Evolutionary conservation across 2,888 invertebrate species (phyloP), one percentile per base, ranked within the genome.

Genomic region (Mimas tiliae): DNA sequence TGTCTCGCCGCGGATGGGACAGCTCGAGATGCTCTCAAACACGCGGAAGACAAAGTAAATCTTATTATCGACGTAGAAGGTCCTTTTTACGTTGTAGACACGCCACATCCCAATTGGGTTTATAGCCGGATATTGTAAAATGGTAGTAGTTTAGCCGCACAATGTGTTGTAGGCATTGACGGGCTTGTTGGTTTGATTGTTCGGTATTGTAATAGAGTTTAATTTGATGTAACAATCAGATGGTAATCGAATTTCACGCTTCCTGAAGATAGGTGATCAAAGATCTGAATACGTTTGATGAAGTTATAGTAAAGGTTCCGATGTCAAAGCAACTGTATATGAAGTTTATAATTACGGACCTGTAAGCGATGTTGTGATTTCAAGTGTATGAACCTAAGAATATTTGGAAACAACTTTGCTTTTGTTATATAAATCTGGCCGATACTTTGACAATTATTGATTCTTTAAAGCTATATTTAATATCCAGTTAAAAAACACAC

Each of bases 111-210:
- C 89, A 90, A 91, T 91, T 90, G 91, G 89, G 88, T 90, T 90
- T 89, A 90, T 88, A 84, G 82, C 88, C 90, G 92, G 92, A 93
- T 91, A 93, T 91, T 89, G 90, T 91, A 88, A 91, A 91, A 91
- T 91, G 88, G 89, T 88, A 80, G 85, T 83, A 82, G 88, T 88
- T 89, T 83, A 81, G 78, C 71, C 77, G 78, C 69, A 85, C 85
- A 84, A 85, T 87, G 84, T 86, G 87, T 85, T 81, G 86, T 81
- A 82, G 82, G 81, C 88, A 88, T 89, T 82, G 88, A 87, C 83
- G 85, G 77, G 72, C 74, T 75, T 72, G 76, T 79, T 65, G 74
- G 75, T 77, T 75, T 73, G 77, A 78, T 80, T 83, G 81, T 78
- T 80, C 74, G 58, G 55, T 55, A 76, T 76, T 78, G 80, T 68